A percentile compares a stretch with the other conserved stretches of the same genome.
These are phyloP conservation scores for Erinaceus europaeus DNA, from an alignment of 2,113 vertebrate species.

Conservation along the genomic window DNA sequence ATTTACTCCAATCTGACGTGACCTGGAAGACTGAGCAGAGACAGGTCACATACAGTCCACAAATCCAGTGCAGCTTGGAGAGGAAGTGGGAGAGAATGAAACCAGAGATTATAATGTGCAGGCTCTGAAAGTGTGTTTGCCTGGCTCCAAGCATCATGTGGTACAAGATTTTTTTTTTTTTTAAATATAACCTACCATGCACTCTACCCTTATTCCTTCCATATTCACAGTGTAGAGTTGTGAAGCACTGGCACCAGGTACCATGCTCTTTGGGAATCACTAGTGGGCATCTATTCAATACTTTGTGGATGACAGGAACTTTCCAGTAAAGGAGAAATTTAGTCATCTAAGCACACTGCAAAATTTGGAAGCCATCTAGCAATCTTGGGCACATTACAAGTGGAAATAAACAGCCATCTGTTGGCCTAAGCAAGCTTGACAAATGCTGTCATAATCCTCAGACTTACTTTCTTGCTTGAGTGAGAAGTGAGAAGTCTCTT, in stretches of 20 bases:
- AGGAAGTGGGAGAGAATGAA: too few species aligned
- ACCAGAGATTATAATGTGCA: neutral
- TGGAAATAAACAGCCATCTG: neutral
- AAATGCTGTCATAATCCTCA: neutral
- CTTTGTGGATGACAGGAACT: neutral
- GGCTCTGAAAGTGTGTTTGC: too few species aligned
- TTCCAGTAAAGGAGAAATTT: neutral
- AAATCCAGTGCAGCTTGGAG: too few species aligned
- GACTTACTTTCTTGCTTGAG: neutral
- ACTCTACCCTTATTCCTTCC: neutral
- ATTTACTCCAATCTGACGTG: neutral
- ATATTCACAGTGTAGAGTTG: neutral
- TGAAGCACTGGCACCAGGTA: neutral
- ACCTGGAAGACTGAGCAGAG: neutral
- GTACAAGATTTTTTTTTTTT: neutral
- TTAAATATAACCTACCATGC: neutral
- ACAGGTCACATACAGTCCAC: too few species aligned
- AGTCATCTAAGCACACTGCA: neutral
- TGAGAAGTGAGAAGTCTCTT: neutral
- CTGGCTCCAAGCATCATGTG: too few species aligned
- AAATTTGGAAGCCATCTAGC: neutral
- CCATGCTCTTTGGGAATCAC: neutral
- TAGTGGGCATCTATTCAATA: neutral
- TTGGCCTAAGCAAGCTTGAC: neutral
- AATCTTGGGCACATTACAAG: neutral